Base-by-base conservation (phyloP, 1,140 invertebrate genomes). In the Drosophila serrata region DNA sequence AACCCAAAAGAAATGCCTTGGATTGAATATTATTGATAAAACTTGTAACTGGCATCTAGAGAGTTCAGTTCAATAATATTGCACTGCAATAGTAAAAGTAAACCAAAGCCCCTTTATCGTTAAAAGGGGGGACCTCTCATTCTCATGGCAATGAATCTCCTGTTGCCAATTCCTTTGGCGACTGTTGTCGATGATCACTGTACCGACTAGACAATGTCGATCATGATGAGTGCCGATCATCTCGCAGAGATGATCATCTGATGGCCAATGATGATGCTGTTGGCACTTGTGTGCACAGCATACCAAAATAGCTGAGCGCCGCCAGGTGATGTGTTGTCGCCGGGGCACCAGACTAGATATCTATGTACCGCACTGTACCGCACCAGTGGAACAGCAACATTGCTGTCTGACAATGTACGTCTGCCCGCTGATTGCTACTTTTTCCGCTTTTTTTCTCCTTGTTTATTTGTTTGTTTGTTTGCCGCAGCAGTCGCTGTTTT, bases 1-100 rank as follows among this genome's bases (percentile, higher is more conserved):
- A 79, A 53, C 70, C 9, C 35, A 12, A 67, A 22, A 31, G 57
- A 69, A 70, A 31, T 74, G 78, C 76, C 79, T 90, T 86, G 73
- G 72, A 82, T 87, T 87, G 82, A 80, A 87, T 91, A 81, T 82
- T 91, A 91, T 91, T 91, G 87, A 91, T 91, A 91, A 91, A 91
- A 91, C 87, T 91, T 90, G 64, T 82, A 57, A 53, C 79, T 24
- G 46, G 43, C 57, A 42, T 43, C 40, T 11, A 55, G 46, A 45
- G 40, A 45, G 49, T 64, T 59, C 68, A 68, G 60, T 64, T 76
- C 79, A 77, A 74, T 78, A 79, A 49, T 77, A 58, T 65, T 58
- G 43, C 73, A 59, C 11, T 46, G 39, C 57, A 53, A 59, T 19
- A 76, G 72, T 75, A 76, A 76, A 75, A 65, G 72, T 76, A 75